Evolutionary conservation across 1,140 invertebrate species (phyloP).

Genomic region (Scaptodrosophila lebanonensis): DNA sequence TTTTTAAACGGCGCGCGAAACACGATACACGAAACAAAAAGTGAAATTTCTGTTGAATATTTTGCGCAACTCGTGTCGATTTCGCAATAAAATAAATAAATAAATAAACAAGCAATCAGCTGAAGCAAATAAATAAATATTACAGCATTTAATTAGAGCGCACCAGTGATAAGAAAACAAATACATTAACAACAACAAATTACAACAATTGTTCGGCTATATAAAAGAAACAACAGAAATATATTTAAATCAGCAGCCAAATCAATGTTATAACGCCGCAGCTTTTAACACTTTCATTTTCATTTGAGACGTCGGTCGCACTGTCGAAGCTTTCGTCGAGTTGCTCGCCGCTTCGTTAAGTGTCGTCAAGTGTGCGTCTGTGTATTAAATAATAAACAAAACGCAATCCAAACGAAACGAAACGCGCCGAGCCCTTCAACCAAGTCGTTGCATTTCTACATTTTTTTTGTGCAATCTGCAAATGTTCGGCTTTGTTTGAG

Average conservation of each 20-base stretch:
- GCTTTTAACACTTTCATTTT: conserved; percentile 67
- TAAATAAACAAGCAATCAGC: conserved; percentile 7
- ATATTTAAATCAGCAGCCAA: conserved; percentile 18
- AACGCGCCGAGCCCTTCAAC: no score
- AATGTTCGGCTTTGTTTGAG: conserved; percentile 4
- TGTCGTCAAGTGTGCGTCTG: no score
- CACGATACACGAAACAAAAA: no score
- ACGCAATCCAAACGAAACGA: no score
- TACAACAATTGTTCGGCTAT: conserved; percentile 8
- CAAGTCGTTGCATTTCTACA: conserved; percentile 5
- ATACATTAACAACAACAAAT: conserved; percentile 24
- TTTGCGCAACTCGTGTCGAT: conserved; percentile 20
- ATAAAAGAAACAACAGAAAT: conserved; percentile 21
- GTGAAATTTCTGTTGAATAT: conserved; percentile 36
- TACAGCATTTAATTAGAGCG: conserved; percentile 47
- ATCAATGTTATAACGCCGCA: conserved; percentile 24
- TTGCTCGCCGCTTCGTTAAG: conserved; percentile 4
- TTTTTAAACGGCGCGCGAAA: no score
- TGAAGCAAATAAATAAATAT: conserved; percentile 45
- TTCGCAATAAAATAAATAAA: conserved; percentile 29
- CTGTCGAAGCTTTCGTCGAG: conserved; percentile 50
- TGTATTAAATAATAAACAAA: conserved; percentile 55
- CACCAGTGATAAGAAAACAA: conserved; percentile 30
- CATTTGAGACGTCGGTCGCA: conserved; percentile 33
- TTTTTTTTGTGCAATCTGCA: conserved; percentile 13